phyloP scores from a whole-genome alignment of 2,888 invertebrate species.

The Pammene fasciana region DNA sequence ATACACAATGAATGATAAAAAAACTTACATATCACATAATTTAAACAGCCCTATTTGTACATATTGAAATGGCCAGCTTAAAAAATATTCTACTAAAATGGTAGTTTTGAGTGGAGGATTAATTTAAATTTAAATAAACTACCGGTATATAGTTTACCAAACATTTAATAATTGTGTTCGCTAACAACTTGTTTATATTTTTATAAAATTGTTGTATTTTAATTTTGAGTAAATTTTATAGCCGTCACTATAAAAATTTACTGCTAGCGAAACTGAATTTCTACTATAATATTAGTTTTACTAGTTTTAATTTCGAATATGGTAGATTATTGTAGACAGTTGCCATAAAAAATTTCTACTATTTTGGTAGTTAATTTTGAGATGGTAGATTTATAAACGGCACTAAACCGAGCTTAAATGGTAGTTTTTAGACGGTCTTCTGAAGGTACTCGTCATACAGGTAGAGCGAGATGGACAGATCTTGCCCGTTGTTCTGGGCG shows the following conservation, averaged over 20 bases:
- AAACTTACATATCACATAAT: constrained; percentile 50
- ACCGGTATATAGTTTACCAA: neutral
- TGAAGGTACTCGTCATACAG: constrained; percentile 88
- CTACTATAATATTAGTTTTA: neutral
- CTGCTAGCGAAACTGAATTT: neutral
- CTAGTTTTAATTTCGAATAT: neutral
- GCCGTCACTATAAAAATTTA: too few relatives aligned
- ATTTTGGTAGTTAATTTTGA: constrained; percentile 47
- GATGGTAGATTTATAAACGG: neutral
- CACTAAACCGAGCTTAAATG: constrained; percentile 28
- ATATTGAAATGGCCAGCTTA: constrained; percentile 27
- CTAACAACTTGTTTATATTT: neutral
- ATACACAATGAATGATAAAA: constrained; percentile 45
- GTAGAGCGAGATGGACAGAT: constrained; percentile 86
- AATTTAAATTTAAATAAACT: neutral
- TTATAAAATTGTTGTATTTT: neutral
- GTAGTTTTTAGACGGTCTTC: constrained; percentile 56
- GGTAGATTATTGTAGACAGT: constrained; percentile 29
- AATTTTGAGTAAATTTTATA: neutral
- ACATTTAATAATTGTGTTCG: neutral
- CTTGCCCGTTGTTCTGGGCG: constrained; percentile 73
- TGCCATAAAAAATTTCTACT: constrained; percentile 49
- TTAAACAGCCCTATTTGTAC: constrained; percentile 54
- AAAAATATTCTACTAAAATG: constrained; percentile 50
- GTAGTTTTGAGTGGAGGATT: constrained; percentile 44